Evolutionary conservation across 2,797 vertebrate genomes (phyloP), one percentile per base, ranked within the genome.

Genomic region (Pipistrellus nathusii): DNA sequence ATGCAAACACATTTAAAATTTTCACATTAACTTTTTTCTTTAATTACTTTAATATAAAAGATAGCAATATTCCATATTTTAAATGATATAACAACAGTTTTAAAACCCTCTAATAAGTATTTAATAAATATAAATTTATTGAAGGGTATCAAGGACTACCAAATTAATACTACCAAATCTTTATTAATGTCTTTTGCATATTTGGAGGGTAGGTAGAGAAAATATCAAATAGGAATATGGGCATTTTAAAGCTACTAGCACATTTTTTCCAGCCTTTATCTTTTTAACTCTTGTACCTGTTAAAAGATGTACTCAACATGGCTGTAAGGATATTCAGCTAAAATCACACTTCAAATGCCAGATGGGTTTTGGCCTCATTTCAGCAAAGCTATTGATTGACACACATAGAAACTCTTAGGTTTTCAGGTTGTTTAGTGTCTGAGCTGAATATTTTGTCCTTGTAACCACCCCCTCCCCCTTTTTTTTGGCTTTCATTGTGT

Each of bases 31-130:
- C 69, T 69, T 44, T 62, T 85, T 78, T 71, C 66, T 92, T 90
- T 57, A 85, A 77, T 96, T 59, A 59, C 69, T 94, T 94, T 94
- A 78, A 82, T 88, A 88, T 75, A 93, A 90, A 96, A 93, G 69
- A 88, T 51, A 89, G 21, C 32, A 80, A 59, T 57, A 27, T 85
- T 84, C 7, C n/a, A 90, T 62, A 77, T 80, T 89, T 93, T 78
- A 96, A 73, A 69, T 69, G 46, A 38, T 69, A 27, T 83, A n/a
- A 68, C 80, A 85, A 44, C 8, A 76, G 18, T 83, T 88, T 78
- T n/a, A 64, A 95, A 88, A 2, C 69, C 68, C n/a, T 68, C 27
- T 84, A 38, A 1, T 57, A 73, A 86, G 66, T 41, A 92, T 68
- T 82, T 59, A 84, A 57, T 53, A 27, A 86, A 84, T 94, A 88